Conservation (phyloP, 2,888 invertebrate genomes). For the Orgyia antiqua region DNA sequence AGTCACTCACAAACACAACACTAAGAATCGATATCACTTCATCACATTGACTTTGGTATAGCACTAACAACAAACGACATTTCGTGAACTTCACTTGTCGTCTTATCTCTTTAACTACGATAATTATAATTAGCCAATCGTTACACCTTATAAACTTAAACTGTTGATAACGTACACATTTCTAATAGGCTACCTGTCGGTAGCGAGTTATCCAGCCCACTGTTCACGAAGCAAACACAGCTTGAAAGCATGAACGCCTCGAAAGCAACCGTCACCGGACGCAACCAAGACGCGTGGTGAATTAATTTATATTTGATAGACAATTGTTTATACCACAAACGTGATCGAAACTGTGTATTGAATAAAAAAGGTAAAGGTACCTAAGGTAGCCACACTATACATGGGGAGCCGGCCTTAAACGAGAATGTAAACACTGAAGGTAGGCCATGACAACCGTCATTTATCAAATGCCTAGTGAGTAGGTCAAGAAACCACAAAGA, state of each 20-base stretch:
- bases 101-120: conserved; percentile 52
- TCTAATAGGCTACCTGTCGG: conserved; percentile 46
- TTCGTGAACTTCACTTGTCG: conserved; percentile 40
- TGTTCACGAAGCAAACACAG: conserved; percentile 66
- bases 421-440: conserved; percentile 1
- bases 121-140: conserved; percentile 56
- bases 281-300: conserved; percentile 65
- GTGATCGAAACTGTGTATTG: conserved; percentile 43
- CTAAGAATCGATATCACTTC: conserved; percentile 48
- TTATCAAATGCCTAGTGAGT: too few species aligned
- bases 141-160: conserved; percentile 45
- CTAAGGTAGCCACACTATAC: neutral
- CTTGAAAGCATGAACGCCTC: conserved; percentile 60
- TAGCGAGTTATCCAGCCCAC: conserved; percentile 61
- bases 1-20: conserved; percentile 47
- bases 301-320: conserved; percentile 68
- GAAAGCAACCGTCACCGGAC: conserved; percentile 73
- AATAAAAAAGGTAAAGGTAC: conserved; percentile 20
- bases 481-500: conserved; percentile 11
- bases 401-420: neutral
- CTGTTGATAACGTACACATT: conserved; percentile 51
- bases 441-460: too few species aligned
- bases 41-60: conserved; percentile 48
- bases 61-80: conserved; percentile 54
- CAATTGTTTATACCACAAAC: conserved; percentile 65